Evolutionary conservation across 2,113 vertebrate species (phyloP), one percentile per base, ranked within the genome.

Genomic region (Scomber scombrus): DNA sequence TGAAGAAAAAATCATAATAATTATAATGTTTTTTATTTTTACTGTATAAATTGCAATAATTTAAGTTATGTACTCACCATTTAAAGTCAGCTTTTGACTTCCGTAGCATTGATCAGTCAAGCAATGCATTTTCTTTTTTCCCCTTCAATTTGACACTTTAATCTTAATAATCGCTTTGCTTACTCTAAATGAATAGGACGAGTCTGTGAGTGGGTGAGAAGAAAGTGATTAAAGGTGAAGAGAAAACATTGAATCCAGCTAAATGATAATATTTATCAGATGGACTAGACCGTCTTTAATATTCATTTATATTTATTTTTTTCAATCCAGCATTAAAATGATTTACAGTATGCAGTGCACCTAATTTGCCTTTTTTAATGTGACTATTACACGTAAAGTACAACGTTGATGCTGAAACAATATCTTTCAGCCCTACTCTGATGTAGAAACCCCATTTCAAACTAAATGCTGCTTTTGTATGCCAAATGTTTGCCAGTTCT

Each of bases 401-500:
- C 31, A 34, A 34, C 5, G 29, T 60, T 49, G 21, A 21, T 65
- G 29, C 18, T 54, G 13, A 65, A 52, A 66, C 23, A 11, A 19
- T 65, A n/a, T 66, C 26, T 57, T 71, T 58, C 34, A 68, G 5
- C 8, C 26, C 49, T n/a, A 5, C 10, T 14, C 47, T 58, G 26
- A 31, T 31, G 51, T 43, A 58, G 5, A 66, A 64, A 34, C 18
- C 43, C 5, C 4, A 74, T 71, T 70, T 80, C 54, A 54, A 55
- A 65, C 63, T 29, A 55, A 80, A 62, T 57, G 43, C 63, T 74
- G 29, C 68, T 60, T 66, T 60, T 65, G 58, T 26, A 69, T 54
- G 8, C 29, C 3, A 34, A 56, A 18, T 43, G 19, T 43, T 56
- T 58, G 11, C 46, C 14, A 16, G 18, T 47, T 72, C 0, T 58